Base-by-base conservation (phyloP, 64 coral and sea anemone species). In the Dendronephthya gigantea region DNA sequence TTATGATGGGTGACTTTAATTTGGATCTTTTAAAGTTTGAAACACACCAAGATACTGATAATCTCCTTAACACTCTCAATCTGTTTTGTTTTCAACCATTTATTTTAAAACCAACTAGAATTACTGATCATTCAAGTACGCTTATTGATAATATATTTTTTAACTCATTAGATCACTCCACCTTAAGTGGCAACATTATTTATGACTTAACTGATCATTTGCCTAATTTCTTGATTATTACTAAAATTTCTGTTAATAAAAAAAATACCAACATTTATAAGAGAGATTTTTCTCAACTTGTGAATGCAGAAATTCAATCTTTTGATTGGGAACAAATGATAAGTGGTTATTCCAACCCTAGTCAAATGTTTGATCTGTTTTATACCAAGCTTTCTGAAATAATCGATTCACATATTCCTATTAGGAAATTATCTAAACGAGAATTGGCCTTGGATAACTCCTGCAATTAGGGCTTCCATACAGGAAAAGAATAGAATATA, bases 381-480 rank as follows among this genome's bases (percentile, higher is more conserved):
- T 52, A 52, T 22, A 52, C 50, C 23, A 52, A 52, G 50, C 50
- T 74, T 19, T 74, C 68, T 74, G 32, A 74, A 30, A 74, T 74
- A 30, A 74, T 74, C 30, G 68, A 74, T 28, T 25, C n/a, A 12
- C 68, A 74, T 25, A 28, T 25, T 30, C 68, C 1, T 25, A 22
- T 74, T 19, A 1, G 30, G 6, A 12, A 74, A 74, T 25, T 74
- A 9, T 74, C 68, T 19, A 74, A 25, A 74, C n/a, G 32, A 74
- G 68, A 74, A 74, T 28, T 74, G n/a, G 30, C 68, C 68, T 74
- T 74, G 68, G 68, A 74, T 74, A 19, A 74, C 68, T 25, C 9
- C 68, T 74, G 68, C 68, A 11, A 30, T 74, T 12, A 74, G 32
- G 1, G 30, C 13, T 25, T 74, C 68, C 10, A 74, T 74, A 25